Conservation (phyloP, 2,888 invertebrate genomes). For the Zonitis immaculata region DNA sequence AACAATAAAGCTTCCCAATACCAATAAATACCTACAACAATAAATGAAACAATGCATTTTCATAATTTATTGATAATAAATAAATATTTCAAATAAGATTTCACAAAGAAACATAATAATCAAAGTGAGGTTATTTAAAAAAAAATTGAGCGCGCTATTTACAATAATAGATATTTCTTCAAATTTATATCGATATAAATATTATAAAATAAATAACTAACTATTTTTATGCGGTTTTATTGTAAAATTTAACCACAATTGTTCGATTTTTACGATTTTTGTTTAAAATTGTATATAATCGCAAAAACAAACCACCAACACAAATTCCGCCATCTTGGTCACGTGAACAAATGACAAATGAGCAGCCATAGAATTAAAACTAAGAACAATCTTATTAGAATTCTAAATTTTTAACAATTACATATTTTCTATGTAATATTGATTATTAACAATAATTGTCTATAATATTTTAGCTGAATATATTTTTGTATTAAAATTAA, state of each 20-base stretch:
- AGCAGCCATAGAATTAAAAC: neutral
- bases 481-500: neutral
- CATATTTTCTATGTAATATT: too few species aligned
- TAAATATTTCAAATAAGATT: neutral
- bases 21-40: neutral
- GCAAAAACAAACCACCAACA: slow-evolving; percentile 14
- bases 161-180: neutral
- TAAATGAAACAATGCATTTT: neutral
- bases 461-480: too few species aligned
- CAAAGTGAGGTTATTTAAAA: slow-evolving; percentile 13
- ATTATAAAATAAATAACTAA: neutral
- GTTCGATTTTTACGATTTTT: neutral
- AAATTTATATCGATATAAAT: neutral
- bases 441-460: too few species aligned
- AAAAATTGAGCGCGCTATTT: slow-evolving; percentile 13
- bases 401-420: neutral
- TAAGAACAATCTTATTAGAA: neutral
- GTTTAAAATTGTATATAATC: slow-evolving; percentile 9
- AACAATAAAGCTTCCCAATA: neutral
- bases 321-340: slow-evolving; percentile 13
- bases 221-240: neutral
- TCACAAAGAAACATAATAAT: slow-evolving; percentile 12
- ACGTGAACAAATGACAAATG: too few species aligned
- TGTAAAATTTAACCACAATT: neutral
- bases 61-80: neutral